Evolutionary conservation across 2,888 invertebrate species (phyloP), one percentile per base, ranked within the genome.

Genomic region (Deladenus siricidicola): DNA sequence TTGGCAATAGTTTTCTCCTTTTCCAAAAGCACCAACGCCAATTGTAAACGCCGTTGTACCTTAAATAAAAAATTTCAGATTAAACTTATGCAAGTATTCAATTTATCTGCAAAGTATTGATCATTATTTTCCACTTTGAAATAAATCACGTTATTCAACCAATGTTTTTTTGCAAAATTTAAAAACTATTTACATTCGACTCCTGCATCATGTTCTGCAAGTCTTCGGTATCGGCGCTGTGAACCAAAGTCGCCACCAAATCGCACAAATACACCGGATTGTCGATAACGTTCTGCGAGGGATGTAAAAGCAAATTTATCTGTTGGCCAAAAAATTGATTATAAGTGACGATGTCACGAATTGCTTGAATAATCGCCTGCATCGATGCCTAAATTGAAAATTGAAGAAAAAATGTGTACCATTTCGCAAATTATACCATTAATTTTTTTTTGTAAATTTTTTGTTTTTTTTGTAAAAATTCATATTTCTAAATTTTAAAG

Each of bases 191-290:
- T 80, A 94, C 93, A 83, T 93, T 89, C 81, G 86, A 86, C 84
- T 98, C 83, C 63, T 82, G 81, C 66, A 83, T 73, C 24, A 83
- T 80, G 72, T 87, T 87, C 80, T 98, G 98, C 47, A 96, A 83
- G 76, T 98, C 96, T 2, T 85, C 83, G 0, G 78, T 87, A 73
- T 94, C 93, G 14, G 80, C 81, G 0, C 90, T 89, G 29, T 75
- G 74, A 4, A 74, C 71, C 17, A 78, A 64, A 1, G 77, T 72
- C 1, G 72, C 74, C 19, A 71, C 96, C 56, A 98, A 83, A 82
- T 98, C 96, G 73, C 92, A 90, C 52, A 98, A 83, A 81, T 96
- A 96, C 19, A 94, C 89, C 0, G 98, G 98, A 84, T 99, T 96
- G 81, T 98, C 98, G 14, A 94, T 89, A 28, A 96, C 91, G 60